Evolutionary conservation across 1,140 invertebrate species (phyloP), one percentile per base, ranked within the genome.

Genomic region (Alviniconcha marisindica): DNA sequence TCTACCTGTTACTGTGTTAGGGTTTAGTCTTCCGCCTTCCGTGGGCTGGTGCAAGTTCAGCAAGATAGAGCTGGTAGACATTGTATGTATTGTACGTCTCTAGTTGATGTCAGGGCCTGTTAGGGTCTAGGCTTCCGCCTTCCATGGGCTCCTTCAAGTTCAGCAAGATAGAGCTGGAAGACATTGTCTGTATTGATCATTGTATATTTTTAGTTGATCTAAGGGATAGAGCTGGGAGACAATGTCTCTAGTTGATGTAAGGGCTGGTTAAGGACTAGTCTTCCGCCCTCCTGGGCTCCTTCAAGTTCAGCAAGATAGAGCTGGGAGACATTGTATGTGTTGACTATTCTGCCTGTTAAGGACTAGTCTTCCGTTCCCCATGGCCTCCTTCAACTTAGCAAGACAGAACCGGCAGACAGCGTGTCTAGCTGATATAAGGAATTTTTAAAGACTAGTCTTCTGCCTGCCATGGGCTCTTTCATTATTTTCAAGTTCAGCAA

Each of bases 401-500:
- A n/a, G n/a, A n/a, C n/a, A n/a, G n/a, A n/a, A n/a, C n/a, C n/a
- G n/a, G n/a, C n/a, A n/a, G n/a, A n/a, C n/a, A n/a, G n/a, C n/a
- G n/a, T n/a, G n/a, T n/a, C n/a, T n/a, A n/a, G n/a, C n/a, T n/a
- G n/a, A n/a, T n/a, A n/a, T n/a, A n/a, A n/a, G n/a, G n/a, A n/a
- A n/a, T n/a, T n/a, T n/a, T n/a, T n/a, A n/a, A n/a, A 95, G 15
- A 93, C 96, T 84, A 96, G 95, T 84, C 92, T 99, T 56, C 93
- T 93, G n/a, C 94, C 96, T n/a, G 95, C 96, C 84, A 94, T 98
- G 78, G 96, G 95, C 89, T 92, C 91, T 33, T 99, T n/a, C n/a
- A n/a, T n/a, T n/a, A n/a, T n/a, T n/a, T n/a, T 99, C 91, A 96
- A 96, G 87, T 99, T 99, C 92, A 97, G 98, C 90, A 96, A 97